Base-by-base conservation (phyloP, 2,888 invertebrate species). In the Lathronympha strigana region DNA sequence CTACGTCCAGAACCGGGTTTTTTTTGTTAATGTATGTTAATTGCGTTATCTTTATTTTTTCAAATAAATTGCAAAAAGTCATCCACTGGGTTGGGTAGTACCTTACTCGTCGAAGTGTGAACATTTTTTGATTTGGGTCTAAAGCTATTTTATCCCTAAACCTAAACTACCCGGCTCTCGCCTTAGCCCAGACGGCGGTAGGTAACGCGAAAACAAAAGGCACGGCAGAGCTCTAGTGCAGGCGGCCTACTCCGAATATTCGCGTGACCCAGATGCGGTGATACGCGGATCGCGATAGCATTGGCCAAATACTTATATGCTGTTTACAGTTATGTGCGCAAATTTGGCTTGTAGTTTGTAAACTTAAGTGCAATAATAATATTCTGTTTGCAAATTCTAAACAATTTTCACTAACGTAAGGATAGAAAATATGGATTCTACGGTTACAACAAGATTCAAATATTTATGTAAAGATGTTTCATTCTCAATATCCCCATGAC, bases 171-270 rank as follows among this genome's bases (percentile, higher is more conserved):
- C 11, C 4, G 25, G 17, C 15, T 21, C 40, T 43, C 38, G 23
- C n/a, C 23, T 3, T 19, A 28, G 33, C 45, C 33, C 45, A 47
- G 33, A 28, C 50, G 47, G 38, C 50, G 47, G 38, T 36, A 15
- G 47, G 62, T 47, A 17, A 25, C n/a, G 54, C 45, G 36, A 62
- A 62, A 62, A 55, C 60, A 54, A 61, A 61, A 47, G 23, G 47
- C 47, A 47, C 47, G 23, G 23, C n/a, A n/a, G 47, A 47, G 15
- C 21, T 33, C 47, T 47, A 47, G 50, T 49, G 60, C 60, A 63
- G 43, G 66, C 60, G 66, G 60, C 66, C 66, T 61, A 66, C 66
- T 66, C 66, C 61, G 43, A 66, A 61, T 64, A 60, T 53, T 57
- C 57, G 54, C n/a, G 33, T 53, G 66, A 66, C 66, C 66, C 49